Base-by-base conservation (phyloP, 2,888 invertebrate species). In the Anoplius nigerrimus region DNA sequence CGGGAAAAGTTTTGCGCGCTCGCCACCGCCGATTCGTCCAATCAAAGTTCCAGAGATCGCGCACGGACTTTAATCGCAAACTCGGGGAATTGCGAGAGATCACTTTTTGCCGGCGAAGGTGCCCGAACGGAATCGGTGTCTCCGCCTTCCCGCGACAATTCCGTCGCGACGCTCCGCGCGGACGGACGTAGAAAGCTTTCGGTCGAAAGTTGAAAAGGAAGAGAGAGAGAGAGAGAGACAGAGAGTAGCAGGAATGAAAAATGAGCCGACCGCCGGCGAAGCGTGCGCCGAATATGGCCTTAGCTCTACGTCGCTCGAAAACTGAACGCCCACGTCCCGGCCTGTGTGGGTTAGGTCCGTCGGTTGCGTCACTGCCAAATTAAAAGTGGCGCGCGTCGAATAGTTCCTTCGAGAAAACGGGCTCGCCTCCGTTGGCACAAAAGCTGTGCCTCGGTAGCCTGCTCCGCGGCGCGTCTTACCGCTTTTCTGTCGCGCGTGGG, bases 41-140 rank as follows among this genome's bases (percentile, higher is more conserved):
- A 82, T 82, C 81, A 80, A 82, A 81, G 82, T 81, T 80, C 79
- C 75, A 77, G 58, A 62, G 67, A 56, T 53, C 5, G 13, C 52
- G 21, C 21, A n/a, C n/a, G n/a, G n/a, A n/a, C n/a, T n/a, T n/a
- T n/a, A n/a, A n/a, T n/a, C n/a, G n/a, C n/a, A n/a, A n/a, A n/a
- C n/a, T n/a, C n/a, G n/a, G n/a, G n/a, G n/a, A n/a, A n/a, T n/a
- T n/a, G n/a, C n/a, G n/a, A n/a, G n/a, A n/a, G n/a, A n/a, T n/a
- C n/a, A n/a, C n/a, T n/a, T n/a, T n/a, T n/a, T n/a, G n/a, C n/a
- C n/a, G n/a, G n/a, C n/a, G n/a, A n/a, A n/a, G n/a, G n/a, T n/a
- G n/a, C n/a, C n/a, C n/a, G n/a, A n/a, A n/a, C n/a, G n/a, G n/a
- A n/a, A n/a, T n/a, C n/a, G n/a, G n/a, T n/a, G n/a, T n/a, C n/a